Conservation (phyloP, 2,113 vertebrate genomes). For the Harpagus bidentatus region DNA sequence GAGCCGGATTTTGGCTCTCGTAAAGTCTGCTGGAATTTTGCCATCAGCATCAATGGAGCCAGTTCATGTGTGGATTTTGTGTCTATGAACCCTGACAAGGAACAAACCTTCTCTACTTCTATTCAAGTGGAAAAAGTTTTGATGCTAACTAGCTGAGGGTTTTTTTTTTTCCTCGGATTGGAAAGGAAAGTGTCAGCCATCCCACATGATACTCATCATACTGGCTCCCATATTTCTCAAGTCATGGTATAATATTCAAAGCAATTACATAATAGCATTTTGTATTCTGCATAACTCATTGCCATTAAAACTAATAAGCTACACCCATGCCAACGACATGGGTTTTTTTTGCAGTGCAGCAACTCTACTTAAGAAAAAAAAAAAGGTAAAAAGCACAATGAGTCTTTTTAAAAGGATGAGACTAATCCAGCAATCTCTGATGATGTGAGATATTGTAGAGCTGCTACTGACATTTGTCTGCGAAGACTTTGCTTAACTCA, state of each 20-base stretch:
- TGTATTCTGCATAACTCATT: neutral
- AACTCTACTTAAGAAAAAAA: neutral
- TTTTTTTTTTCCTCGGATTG: neutral
- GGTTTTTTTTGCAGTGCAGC: constrained; percentile 13
- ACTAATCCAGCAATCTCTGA: constrained; percentile 35
- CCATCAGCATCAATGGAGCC: neutral
- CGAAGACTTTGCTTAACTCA: constrained; percentile 12
- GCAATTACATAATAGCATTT: constrained; percentile 34
- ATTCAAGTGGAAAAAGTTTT: neutral
- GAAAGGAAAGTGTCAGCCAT: neutral
- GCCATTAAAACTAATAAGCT: constrained; percentile 12
- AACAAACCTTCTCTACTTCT: neutral
- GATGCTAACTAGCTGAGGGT: neutral
- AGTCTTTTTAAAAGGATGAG: constrained; percentile 8
- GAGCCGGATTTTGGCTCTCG: neutral
- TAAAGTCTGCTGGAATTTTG: neutral
- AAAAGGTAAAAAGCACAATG: neutral
- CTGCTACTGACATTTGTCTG: constrained; percentile 4
- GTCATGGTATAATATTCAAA: neutral
- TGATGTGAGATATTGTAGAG: neutral
- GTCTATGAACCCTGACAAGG: neutral
- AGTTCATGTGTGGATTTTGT: neutral
- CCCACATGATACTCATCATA: neutral
- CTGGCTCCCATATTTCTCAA: neutral
- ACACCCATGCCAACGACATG: constrained; percentile 7